These are phyloP conservation scores for Tetrao urogallus DNA, from an alignment of 2,113 vertebrate species.

Conservation along the genomic window DNA sequence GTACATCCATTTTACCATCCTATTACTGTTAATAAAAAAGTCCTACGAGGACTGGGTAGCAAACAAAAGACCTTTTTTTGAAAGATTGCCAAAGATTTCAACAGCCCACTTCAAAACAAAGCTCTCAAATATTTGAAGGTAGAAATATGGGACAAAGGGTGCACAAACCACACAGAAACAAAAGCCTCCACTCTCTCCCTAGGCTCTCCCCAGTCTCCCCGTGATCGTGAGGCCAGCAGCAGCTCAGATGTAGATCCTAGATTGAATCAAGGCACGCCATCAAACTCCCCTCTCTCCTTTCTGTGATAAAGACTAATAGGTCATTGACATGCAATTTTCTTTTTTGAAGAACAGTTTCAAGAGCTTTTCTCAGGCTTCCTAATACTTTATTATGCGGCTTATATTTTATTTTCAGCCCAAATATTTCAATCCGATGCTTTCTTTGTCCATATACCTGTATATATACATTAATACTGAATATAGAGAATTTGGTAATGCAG, in stretches of 20 bases:
- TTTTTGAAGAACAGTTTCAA: not conserved
- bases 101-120: not conserved
- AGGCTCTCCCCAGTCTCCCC: not conserved
- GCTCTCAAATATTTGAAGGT: not conserved
- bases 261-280: not conserved
- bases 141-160: not conserved
- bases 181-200: not conserved
- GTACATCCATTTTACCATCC: not conserved
- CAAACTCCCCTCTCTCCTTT: not conserved
- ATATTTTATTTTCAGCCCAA: not conserved
- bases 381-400: not conserved
- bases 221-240: not conserved
- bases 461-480: not conserved
- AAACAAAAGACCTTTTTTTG: not conserved
- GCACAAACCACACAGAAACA: not conserved
- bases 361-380: not conserved
- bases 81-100: not conserved
- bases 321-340: not conserved
- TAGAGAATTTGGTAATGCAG: not conserved
- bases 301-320: not conserved
- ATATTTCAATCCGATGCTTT: not conserved
- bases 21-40: not conserved
- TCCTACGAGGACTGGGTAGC: not conserved
- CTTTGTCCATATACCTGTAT: not conserved
- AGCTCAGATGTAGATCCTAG: not conserved